phyloP scores from a whole-genome alignment of 2,888 invertebrate species.

The Cheilosia grossa region DNA sequence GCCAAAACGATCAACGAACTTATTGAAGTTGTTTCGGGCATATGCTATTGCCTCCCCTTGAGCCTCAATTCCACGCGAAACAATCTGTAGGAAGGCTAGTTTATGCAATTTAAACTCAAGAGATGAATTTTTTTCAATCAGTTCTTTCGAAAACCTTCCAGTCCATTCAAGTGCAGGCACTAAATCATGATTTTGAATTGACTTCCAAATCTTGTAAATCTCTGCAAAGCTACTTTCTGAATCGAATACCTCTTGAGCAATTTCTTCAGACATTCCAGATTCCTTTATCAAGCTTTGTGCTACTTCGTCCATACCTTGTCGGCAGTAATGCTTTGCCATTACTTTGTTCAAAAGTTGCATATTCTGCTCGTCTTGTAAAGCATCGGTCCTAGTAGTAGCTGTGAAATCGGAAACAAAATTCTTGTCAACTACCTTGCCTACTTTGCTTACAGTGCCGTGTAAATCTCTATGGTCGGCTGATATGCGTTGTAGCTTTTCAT shows the following conservation, averaged over 20 bases:
- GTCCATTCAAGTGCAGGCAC: conserved; percentile 95
- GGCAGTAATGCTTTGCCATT: conserved; percentile 96
- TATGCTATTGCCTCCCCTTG: conserved; percentile 94
- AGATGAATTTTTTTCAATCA: conserved; percentile 88
- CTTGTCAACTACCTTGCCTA: conserved; percentile 98
- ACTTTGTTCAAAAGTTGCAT: conserved; percentile 91
- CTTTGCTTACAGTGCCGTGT: conserved; percentile 92
- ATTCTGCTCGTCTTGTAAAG: conserved; percentile 87
- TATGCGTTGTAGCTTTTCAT: conserved; percentile 91
- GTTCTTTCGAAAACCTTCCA: conserved; percentile 88
- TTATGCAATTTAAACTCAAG: conserved; percentile 93
- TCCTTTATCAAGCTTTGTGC: conserved; percentile 89
- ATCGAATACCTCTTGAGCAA: conserved; percentile 81
- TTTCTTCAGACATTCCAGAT: conserved; percentile 80
- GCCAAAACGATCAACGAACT: conserved; percentile 90
- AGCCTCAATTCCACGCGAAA: conserved; percentile 83
- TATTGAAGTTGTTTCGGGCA: conserved; percentile 92
- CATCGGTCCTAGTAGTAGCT: conserved; percentile 92
- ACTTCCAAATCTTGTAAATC: conserved; percentile 94
- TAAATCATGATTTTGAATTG: conserved; percentile 91
- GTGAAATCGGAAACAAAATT: conserved; percentile 97
- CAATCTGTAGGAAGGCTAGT: conserved; percentile 89
- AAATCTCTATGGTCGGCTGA: conserved; percentile 93
- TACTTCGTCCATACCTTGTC: conserved; percentile 96
- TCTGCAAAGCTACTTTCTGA: conserved; percentile 89